Conservation (phyloP, 2,888 invertebrate species). For the Drosophila colorata region DNA sequence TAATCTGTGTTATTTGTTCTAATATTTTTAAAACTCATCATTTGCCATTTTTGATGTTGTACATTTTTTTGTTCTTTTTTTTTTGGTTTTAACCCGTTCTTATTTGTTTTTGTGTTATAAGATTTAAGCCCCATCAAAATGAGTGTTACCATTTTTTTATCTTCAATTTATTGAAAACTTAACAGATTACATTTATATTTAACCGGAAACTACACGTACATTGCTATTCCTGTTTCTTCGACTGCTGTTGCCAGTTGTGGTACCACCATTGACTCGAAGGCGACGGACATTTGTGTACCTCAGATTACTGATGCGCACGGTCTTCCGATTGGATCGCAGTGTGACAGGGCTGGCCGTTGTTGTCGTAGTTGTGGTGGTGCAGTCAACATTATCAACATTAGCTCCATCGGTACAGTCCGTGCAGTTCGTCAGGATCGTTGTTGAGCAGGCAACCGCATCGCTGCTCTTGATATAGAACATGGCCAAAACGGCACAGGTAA, state of each 20-base stretch:
- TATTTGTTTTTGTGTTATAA: no score
- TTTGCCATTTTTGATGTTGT: no score
- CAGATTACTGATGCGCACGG: slow-evolving; percentile 9
- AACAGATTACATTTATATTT: background rate
- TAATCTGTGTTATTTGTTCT: no score
- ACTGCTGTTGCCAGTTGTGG: background rate
- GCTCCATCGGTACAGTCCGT: slow-evolving; percentile 25
- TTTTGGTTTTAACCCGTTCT: no score
- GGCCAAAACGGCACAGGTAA: slow-evolving; percentile 29
- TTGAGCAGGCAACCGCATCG: slow-evolving; percentile 33
- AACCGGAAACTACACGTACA: no score
- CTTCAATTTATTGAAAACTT: no score
- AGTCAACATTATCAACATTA: slow-evolving; percentile 12
- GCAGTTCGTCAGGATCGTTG: slow-evolving; percentile 22
- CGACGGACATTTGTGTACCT: slow-evolving; percentile 15
- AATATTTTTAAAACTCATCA: no score
- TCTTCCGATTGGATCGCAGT: background rate
- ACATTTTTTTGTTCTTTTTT: no score
- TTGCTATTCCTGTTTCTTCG: background rate
- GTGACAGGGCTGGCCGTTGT: slow-evolving; percentile 15
- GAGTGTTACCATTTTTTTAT: no score
- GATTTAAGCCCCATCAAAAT: background rate
- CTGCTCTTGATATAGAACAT: slow-evolving; percentile 15
- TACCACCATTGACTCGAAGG: slow-evolving; percentile 14
- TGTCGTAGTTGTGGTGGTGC: slow-evolving; percentile 34